These are phyloP conservation scores for Chloroclysta siterata DNA, from an alignment of 2,888 invertebrate species.

Conservation along the genomic window DNA sequence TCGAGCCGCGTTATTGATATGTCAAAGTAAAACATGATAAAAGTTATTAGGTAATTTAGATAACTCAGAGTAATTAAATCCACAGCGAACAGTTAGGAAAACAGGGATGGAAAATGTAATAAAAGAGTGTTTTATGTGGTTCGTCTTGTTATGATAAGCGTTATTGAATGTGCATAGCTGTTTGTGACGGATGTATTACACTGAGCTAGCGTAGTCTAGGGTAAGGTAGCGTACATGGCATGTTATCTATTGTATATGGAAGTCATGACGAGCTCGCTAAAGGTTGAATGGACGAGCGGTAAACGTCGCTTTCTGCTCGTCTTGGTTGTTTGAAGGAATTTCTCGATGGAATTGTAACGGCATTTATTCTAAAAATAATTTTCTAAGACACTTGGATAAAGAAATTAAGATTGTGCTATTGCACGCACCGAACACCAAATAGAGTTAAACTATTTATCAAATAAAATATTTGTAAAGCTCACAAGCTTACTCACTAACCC, in stretches of 20 bases:
- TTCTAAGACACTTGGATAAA: slow-evolving; percentile 65
- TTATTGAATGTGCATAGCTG: slow-evolving; percentile 81
- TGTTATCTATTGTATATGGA: slow-evolving; percentile 57
- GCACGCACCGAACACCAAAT: slow-evolving; percentile 82
- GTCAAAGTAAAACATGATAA: slow-evolving; percentile 84
- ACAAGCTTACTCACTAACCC: slow-evolving; percentile 75
- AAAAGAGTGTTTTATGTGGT: slow-evolving; percentile 78
- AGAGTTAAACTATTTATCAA: slow-evolving; percentile 66
- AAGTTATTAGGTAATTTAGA: slow-evolving; percentile 81
- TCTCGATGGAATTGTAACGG: slow-evolving; percentile 71
- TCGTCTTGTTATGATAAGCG: slow-evolving; percentile 80
- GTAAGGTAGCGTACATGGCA: slow-evolving; percentile 56
- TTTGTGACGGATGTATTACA: slow-evolving; percentile 68
- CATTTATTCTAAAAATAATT: slow-evolving; percentile 60
- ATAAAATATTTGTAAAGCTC: slow-evolving; percentile 69
- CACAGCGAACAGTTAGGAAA: slow-evolving; percentile 83
- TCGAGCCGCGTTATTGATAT: slow-evolving; percentile 85
- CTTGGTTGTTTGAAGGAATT: slow-evolving; percentile 70
- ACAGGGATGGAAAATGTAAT: slow-evolving; percentile 82
- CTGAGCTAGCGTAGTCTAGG: slow-evolving; percentile 74
- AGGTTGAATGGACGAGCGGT: slow-evolving; percentile 66
- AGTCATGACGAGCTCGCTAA: slow-evolving; percentile 70
- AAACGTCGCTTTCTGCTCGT: slow-evolving; percentile 42
- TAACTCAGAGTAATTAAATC: slow-evolving; percentile 76
- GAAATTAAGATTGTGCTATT: slow-evolving; percentile 81